Conservation (phyloP, 1,140 invertebrate species). For the Atta colombica region DNA sequence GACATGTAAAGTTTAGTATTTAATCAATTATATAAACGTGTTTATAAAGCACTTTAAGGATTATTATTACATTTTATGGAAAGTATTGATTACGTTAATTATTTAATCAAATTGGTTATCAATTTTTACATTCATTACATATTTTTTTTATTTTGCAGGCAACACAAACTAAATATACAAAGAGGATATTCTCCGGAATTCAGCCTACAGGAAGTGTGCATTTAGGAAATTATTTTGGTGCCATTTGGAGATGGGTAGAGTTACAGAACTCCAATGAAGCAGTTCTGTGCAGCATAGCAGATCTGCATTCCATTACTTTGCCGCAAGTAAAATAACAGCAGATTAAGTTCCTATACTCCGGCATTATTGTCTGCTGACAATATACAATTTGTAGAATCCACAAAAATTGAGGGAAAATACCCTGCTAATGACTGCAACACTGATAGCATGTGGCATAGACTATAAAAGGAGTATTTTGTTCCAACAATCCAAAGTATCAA, state of each 20-base stretch:
- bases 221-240: conserved; percentile 99
- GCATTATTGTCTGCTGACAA: neutral
- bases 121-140: neutral
- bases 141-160: conserved; percentile 8
- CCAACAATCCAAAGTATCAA: conserved; percentile 94
- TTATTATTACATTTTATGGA: neutral
- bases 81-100: neutral
- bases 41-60: neutral
- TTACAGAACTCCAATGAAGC: conserved; percentile 92
- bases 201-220: conserved; percentile 98
- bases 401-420: conserved; percentile 90
- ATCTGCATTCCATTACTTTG: conserved; percentile 97
- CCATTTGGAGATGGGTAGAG: conserved; percentile 94
- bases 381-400: conserved; percentile 88
- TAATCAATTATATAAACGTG: conserved; percentile 1
- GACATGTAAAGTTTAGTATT: neutral
- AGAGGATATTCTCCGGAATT: conserved; percentile 95
- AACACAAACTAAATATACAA: conserved; percentile 76
- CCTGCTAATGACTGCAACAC: conserved; percentile 92
- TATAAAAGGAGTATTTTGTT: conserved; percentile 94
- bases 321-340: conserved; percentile 88
- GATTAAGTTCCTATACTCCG: neutral
- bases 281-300: conserved; percentile 95
- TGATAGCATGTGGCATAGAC: conserved; percentile 97
- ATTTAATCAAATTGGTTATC: neutral